Conservation (phyloP, 2,797 vertebrate genomes). For the Mastacembelus armatus region DNA sequence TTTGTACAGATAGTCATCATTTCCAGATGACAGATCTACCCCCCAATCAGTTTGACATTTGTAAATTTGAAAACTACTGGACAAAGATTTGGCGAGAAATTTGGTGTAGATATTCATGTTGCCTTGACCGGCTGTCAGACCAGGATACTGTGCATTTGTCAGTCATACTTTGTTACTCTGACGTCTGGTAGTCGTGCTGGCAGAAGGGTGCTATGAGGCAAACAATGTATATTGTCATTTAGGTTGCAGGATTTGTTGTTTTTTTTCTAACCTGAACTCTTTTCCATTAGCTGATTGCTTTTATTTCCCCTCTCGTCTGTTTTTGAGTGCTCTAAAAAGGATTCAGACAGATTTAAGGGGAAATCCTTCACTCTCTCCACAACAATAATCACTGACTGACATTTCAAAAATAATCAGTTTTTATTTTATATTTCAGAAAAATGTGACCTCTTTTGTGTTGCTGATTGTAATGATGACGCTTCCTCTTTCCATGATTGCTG, state of each 20-base stretch:
- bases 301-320: background rate
- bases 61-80: background rate
- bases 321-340: constrained; percentile 16
- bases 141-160: no score
- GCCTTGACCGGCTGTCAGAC: no score
- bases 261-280: constrained; percentile 26
- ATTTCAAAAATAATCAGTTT: constrained; percentile 1
- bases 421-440: background rate
- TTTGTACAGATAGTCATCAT: background rate
- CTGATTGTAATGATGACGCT: background rate
- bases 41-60: no score
- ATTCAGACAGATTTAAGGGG: constrained; percentile 20
- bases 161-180: no score
- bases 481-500: constrained; percentile 61
- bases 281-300: constrained; percentile 41
- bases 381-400: constrained; percentile 9
- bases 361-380: constrained; percentile 13
- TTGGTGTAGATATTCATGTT: no score
- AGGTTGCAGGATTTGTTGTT: no score
- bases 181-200: no score
- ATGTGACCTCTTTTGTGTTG: background rate
- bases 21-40: background rate
- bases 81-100: no score
- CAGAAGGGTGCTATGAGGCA: no score
- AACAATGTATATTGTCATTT: no score